A percentile compares a stretch with the other conserved stretches of the same genome.
Evolutionary conservation across 2,888 invertebrate species (phyloP).

Genomic region (Hirtodrosophila trivittata): DNA sequence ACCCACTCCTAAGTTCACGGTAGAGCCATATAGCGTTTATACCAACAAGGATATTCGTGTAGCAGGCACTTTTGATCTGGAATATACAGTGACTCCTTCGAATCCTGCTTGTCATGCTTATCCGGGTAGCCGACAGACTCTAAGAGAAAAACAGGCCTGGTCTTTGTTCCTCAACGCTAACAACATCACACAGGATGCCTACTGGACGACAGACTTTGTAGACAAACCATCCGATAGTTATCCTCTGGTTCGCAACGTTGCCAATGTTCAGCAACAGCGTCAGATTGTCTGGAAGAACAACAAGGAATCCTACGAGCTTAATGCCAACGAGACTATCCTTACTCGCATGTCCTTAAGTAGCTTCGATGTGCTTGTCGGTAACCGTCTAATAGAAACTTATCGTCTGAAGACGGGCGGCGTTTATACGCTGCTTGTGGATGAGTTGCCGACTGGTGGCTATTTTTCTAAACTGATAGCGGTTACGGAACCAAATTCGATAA

Average conservation of each 20-base stretch:
- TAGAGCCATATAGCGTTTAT: conserved; percentile 56
- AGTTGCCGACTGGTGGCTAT: conserved; percentile 19
- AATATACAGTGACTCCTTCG: conserved; percentile 31
- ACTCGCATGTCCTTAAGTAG: conserved; percentile 53
- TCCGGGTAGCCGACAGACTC: fast-evolving
- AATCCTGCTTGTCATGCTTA: conserved; percentile 38
- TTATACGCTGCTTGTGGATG: conserved; percentile 78
- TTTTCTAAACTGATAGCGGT: conserved; percentile 46
- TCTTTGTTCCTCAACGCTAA: conserved; percentile 70
- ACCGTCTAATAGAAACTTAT: conserved; percentile 9
- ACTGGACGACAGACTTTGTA: conserved; percentile 63
- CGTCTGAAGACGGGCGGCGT: conserved; percentile 81
- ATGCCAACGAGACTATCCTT: conserved; percentile 52
- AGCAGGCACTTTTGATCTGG: conserved; percentile 10
- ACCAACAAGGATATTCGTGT: conserved; percentile 70
- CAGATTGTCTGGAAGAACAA: conserved; percentile 64
- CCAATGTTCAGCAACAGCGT: conserved; percentile 54
- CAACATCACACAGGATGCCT: conserved; percentile 23
- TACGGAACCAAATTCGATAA: conserved; percentile 85
- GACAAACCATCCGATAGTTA: conserved; percentile 80
- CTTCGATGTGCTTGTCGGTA: conserved; percentile 66
- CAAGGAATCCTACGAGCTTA: conserved; percentile 55
- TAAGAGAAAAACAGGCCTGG: conserved; percentile 64
- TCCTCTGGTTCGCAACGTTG: conserved; percentile 74
- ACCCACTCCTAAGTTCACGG: conserved; percentile 36